Evolutionary conservation across 2,797 vertebrate species (phyloP).

Genomic region (Gouania willdenowi): DNA sequence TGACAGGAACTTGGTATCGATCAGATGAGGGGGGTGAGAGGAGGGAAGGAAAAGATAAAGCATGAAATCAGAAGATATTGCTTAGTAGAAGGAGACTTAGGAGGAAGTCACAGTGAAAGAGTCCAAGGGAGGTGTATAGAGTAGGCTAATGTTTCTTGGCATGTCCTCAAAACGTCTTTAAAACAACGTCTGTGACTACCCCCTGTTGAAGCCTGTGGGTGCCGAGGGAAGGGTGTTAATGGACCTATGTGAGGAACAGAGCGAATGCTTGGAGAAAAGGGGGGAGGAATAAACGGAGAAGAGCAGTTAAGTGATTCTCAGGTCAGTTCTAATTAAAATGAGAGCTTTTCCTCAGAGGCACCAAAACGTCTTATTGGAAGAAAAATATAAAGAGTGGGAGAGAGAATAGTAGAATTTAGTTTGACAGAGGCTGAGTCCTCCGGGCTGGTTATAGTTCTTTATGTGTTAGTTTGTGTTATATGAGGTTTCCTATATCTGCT

Average conservation of each 20-base stretch:
- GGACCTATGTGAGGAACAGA: conserved; percentile 75
- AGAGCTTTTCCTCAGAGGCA: conserved; percentile 73
- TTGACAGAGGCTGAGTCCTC: conserved; percentile 44
- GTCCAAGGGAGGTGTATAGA: conserved; percentile 56
- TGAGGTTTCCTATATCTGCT: conserved; percentile 38
- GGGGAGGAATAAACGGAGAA: conserved; percentile 50
- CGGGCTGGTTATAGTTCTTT: conserved; percentile 46
- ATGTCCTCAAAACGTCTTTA: conserved; percentile 75
- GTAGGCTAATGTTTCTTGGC: conserved; percentile 72
- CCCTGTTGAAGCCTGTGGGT: conserved; percentile 69
- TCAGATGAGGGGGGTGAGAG: neutral
- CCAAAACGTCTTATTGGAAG: conserved; percentile 61
- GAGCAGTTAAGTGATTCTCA: conserved; percentile 77
- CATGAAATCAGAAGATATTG: conserved; percentile 8
- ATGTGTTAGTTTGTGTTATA: conserved; percentile 45
- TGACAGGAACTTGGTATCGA: neutral
- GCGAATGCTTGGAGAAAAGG: conserved; percentile 54
- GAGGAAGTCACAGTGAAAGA: conserved; percentile 37
- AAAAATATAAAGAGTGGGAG: conserved; percentile 57
- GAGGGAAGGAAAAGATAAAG: conserved; percentile 3
- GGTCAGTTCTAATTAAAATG: conserved; percentile 79
- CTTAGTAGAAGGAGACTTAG: conserved; percentile 19
- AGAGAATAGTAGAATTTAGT: conserved; percentile 47
- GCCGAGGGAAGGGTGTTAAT: conserved; percentile 77
- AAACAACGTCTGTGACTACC: conserved; percentile 61